A percentile compares a stretch with the other conserved stretches of the same genome.
Conservation (phyloP, 1,140 invertebrate species). For the Lutraria rhynchaena region DNA sequence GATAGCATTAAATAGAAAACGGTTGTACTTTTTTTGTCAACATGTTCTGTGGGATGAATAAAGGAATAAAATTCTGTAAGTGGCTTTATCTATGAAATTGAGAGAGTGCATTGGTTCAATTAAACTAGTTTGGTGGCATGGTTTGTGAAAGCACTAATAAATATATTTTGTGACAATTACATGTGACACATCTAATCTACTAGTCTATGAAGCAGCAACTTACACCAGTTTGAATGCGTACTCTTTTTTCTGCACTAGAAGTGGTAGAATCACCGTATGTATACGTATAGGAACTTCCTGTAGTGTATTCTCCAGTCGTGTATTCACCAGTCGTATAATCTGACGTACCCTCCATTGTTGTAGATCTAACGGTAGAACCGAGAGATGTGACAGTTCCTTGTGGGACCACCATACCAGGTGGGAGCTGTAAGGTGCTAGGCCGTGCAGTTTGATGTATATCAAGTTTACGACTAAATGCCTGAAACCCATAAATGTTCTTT, state of each 20-base stretch:
- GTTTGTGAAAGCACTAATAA: too few species aligned
- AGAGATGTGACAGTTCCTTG: conserved; percentile 31
- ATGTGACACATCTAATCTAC: too few species aligned
- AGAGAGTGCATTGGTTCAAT: too few species aligned
- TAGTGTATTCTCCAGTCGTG: conserved; percentile 10
- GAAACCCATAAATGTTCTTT: too few species aligned
- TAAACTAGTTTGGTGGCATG: too few species aligned
- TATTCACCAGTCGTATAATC: conserved; percentile 48
- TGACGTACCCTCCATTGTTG: conserved; percentile 29
- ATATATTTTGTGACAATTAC: too few species aligned
- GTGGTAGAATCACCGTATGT: conserved; percentile 53
- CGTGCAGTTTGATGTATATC: background rate
- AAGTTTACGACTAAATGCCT: conserved; percentile 17
- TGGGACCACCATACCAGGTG: conserved; percentile 2
- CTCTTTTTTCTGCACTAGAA: conserved; percentile 54
- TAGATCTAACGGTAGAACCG: conserved; percentile 17
- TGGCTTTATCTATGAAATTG: too few species aligned
- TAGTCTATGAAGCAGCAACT: conserved; percentile 24
- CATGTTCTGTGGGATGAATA: too few species aligned
- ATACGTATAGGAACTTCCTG: conserved; percentile 38
- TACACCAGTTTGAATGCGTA: conserved; percentile 61
- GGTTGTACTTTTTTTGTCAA: too few species aligned
- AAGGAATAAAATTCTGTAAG: too few species aligned
- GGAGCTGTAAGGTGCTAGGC: background rate
- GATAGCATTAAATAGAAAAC: too few species aligned